Evolutionary conservation across 2,797 vertebrate genomes (phyloP), one percentile per base, ranked within the genome.

Genomic region (Danionella dracula): DNA sequence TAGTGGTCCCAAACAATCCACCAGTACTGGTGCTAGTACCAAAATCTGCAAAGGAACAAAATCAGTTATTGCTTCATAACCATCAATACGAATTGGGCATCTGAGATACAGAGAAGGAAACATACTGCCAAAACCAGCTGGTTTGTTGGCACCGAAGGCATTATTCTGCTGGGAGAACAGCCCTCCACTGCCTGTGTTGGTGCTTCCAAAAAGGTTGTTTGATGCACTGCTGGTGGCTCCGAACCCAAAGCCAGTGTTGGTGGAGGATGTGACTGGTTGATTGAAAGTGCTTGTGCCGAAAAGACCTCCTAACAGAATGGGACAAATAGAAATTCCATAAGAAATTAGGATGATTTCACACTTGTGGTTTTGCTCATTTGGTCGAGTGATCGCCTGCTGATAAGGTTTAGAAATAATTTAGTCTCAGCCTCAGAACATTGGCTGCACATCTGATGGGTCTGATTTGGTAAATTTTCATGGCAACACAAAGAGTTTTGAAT

Each of bases 131-230:
- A 99, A 99, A 0, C 92, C 85, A 1, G 90, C 81, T 0, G 96
- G 93, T 54, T 98, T 98, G 69, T 76, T 92, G 82, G 95, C 90
- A 0, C 90, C 85, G 4, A 99, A 99, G 19, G 95, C 95, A 92
- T 97, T 99, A 62, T 69, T 94, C 32, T 81, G 93, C 69, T 94
- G 92, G 0, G 96, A 96, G 86, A 99, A 99, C 73, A 99, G 93
- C 2, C 93, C 92, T 0, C 91, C 85, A 0, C 86, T 90, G 2
- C 91, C 87, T 0, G 92, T 90, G 41, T 89, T 90, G 0, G 94
- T 83, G 78, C 50, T 90, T 32, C 96, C 96, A 31, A 99, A 99
- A 10, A 98, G 81, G 68, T 91, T 91, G 73, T 89, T 93, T 4
- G 95, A 87, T 0, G 95, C 92, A 4, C 93, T 93, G 0, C 88